Percentiles rank a stretch among this genome's conserved stretches.
Evolutionary conservation across 1,140 invertebrate species (phyloP).

Genomic region (Manduca sexta): DNA sequence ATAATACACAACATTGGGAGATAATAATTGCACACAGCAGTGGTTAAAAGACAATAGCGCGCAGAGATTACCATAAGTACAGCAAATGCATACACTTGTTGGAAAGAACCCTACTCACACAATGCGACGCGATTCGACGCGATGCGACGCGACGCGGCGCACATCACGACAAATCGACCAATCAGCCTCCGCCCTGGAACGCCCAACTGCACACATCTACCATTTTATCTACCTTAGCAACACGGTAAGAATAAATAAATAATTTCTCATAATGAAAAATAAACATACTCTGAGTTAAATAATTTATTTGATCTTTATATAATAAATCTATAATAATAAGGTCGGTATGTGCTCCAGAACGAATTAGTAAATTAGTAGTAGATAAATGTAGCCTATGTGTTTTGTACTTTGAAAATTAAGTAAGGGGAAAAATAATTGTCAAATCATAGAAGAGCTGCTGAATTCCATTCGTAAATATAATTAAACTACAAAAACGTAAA

Average conservation of each 20-base stretch:
- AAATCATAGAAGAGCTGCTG: conserved; percentile 54
- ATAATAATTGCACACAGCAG: conserved; percentile 59
- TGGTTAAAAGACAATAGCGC: conserved; percentile 45
- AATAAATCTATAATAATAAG: conserved; percentile 48
- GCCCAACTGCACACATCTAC: conserved; percentile 23
- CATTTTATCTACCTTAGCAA: too few relatives aligned
- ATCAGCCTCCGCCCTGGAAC: conserved; percentile 36
- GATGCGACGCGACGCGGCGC: too few relatives aligned
- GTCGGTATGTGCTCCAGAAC: conserved; percentile 42
- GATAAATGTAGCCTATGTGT: conserved; percentile 50
- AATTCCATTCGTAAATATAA: conserved; percentile 43
- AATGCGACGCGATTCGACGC: conserved; percentile 8
- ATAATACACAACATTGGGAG: conserved; percentile 60
- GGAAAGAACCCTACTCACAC: conserved; percentile 6
- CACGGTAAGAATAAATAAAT: conserved; percentile 52
- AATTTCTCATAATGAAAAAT: conserved; percentile 47
- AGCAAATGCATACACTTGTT: conserved; percentile 29
- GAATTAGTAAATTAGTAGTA: conserved; percentile 35
- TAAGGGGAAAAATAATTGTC: conserved; percentile 33
- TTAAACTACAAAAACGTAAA: conserved; percentile 51
- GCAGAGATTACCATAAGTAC: conserved; percentile 44
- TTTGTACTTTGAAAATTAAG: conserved; percentile 71
- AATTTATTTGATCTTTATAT: conserved; percentile 50
- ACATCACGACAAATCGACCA: too few relatives aligned
- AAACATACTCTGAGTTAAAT: conserved; percentile 55